Percentiles rank a stretch among this genome's conserved stretches.
Conservation (phyloP, 2,113 vertebrate species). For the Eudorcas thomsonii region DNA sequence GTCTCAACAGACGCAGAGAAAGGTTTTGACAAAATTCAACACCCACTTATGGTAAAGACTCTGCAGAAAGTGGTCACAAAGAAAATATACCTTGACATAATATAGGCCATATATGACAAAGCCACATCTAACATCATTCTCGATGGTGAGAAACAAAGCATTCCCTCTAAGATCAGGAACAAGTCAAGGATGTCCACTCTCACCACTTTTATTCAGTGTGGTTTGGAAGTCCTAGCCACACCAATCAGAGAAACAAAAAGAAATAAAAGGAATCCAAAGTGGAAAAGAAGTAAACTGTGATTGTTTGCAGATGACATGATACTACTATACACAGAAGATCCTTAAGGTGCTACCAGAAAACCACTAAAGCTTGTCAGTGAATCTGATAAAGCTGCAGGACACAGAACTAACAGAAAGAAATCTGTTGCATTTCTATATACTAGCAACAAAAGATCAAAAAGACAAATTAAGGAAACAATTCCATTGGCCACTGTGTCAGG, state of each 20-base stretch:
- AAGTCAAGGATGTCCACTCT: not conserved
- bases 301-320: not conserved
- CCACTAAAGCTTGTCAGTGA: not conserved
- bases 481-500: not conserved
- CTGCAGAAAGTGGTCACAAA: not conserved
- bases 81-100: not conserved
- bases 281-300: not conserved
- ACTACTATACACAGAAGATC: not conserved
- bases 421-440: not conserved
- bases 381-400: not conserved
- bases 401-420: not conserved
- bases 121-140: not conserved
- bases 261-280: not conserved
- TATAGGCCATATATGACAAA: not conserved
- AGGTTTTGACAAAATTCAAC: not conserved
- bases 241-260: not conserved
- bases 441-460: not conserved
- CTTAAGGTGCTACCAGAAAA: not conserved
- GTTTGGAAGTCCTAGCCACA: not conserved
- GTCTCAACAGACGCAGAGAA: not conserved
- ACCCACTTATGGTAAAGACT: not conserved
- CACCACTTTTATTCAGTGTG: not conserved
- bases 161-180: not conserved
- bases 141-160: not conserved
- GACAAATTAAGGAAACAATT: not conserved